phyloP scores from a whole-genome alignment of 2,797 vertebrate species.

The Siniperca obscura region DNA sequence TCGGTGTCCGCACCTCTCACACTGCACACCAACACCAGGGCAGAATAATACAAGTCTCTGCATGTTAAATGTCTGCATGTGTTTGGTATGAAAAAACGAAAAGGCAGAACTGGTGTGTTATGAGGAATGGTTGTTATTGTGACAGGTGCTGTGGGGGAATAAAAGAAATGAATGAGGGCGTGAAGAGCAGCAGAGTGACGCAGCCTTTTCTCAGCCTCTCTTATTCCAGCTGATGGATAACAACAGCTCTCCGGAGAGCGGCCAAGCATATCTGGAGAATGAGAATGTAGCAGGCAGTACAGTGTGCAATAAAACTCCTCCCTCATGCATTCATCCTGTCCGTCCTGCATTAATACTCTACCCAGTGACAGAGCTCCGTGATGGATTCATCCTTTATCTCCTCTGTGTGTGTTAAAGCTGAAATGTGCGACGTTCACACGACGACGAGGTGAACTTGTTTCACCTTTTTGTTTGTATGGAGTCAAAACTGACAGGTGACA shows the following conservation, averaged over 20 bases:
- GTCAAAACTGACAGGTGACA: background rate
- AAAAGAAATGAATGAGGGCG: constrained; percentile 4
- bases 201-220: constrained; percentile 34
- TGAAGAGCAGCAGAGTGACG: constrained; percentile 25
- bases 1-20: background rate
- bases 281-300: background rate
- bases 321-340: constrained; percentile 14
- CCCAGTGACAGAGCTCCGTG: background rate
- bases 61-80: background rate
- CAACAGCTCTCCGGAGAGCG: constrained; percentile 25
- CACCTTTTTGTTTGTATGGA: background rate
- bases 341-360: background rate
- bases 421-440: too few species aligned
- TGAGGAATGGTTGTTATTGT: constrained; percentile 5
- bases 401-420: background rate
- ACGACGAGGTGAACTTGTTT: background rate
- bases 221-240: constrained; percentile 33
- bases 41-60: background rate
- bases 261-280: constrained; percentile 1
- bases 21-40: background rate
- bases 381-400: constrained; percentile 11
- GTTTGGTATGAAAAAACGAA: constrained; percentile 29
- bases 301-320: background rate
- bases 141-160: background rate
- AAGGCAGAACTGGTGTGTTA: background rate